These are phyloP conservation scores for Scytalopus superciliaris DNA, from an alignment of 2,113 vertebrate species.

Conservation along the genomic window DNA sequence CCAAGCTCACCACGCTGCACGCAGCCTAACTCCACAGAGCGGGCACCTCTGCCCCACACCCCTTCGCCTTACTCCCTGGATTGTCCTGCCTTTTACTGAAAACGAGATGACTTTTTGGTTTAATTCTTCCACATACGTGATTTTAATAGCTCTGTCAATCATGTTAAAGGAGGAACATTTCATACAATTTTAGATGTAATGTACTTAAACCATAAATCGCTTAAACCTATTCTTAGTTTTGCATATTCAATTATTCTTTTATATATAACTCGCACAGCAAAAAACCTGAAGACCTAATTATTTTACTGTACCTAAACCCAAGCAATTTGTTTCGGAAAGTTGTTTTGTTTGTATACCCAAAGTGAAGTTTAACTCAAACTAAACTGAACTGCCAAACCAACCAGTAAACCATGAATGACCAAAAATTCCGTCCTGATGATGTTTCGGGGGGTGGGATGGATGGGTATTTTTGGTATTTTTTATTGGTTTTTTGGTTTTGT, in stretches of 20 bases:
- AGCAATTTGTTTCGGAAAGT: neutral
- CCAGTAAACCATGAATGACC: neutral
- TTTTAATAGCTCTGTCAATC: constrained; percentile 72
- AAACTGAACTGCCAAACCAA: neutral
- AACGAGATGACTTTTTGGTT: neutral
- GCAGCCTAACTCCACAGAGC: neutral
- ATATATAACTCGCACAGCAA: neutral
- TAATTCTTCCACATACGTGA: constrained; percentile 40
- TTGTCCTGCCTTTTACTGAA: constrained; percentile 41
- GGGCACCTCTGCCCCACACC: neutral
- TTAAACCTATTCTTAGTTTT: constrained; percentile 57
- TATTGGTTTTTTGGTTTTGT: too few relatives aligned
- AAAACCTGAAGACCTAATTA: neutral
- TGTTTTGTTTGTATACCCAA: neutral
- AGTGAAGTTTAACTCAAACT: neutral
- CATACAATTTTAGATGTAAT: constrained; percentile 54
- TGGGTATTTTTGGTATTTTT: neutral
- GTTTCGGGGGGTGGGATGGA: neutral
- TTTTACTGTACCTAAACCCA: neutral
- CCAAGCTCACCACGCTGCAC: neutral
- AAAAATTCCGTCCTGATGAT: neutral
- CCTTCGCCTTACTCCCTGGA: neutral
- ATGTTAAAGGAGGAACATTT: constrained; percentile 54
- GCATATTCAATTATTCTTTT: constrained; percentile 41
- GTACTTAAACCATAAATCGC: constrained; percentile 34